These are phyloP conservation scores for Saccopteryx leptura DNA, from an alignment of 2,113 vertebrate genomes.

Conservation along the genomic window DNA sequence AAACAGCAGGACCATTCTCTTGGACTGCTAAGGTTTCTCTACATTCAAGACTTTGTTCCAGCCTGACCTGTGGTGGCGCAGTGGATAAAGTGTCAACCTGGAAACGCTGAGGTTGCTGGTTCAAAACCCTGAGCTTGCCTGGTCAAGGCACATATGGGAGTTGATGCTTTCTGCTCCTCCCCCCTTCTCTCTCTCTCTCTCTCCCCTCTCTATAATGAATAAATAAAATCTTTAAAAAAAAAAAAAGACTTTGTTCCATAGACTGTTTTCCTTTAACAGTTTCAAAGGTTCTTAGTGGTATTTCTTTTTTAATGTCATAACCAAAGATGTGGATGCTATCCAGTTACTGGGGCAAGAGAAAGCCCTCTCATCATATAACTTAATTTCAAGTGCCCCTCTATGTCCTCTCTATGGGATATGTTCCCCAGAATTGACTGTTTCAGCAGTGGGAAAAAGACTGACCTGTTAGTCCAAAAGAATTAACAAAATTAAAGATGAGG, in stretches of 20 bases:
- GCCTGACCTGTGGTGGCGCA: no score
- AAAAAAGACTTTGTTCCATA: slow-evolving; percentile 28
- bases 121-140: no score
- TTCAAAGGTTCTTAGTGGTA: neutral
- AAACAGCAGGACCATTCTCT: slow-evolving; percentile 39
- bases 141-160: no score
- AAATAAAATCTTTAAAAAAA: no score
- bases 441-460: neutral
- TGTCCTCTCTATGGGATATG: neutral
- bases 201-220: no score
- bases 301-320: slow-evolving; percentile 52
- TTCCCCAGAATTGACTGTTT: neutral
- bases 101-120: no score
- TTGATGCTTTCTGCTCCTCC: no score
- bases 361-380: neutral
- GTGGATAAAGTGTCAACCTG: no score
- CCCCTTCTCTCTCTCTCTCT: no score
- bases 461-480: neutral
- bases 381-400: neutral
- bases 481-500: neutral
- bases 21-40: slow-evolving; percentile 29
- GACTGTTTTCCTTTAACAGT: slow-evolving; percentile 3
- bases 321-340: neutral
- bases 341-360: neutral
- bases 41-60: slow-evolving; percentile 29